Percentiles rank a stretch among this genome's conserved stretches.
Evolutionary conservation across 2,113 vertebrate genomes (phyloP).

Genomic region (Xiphorhynchus elegans): DNA sequence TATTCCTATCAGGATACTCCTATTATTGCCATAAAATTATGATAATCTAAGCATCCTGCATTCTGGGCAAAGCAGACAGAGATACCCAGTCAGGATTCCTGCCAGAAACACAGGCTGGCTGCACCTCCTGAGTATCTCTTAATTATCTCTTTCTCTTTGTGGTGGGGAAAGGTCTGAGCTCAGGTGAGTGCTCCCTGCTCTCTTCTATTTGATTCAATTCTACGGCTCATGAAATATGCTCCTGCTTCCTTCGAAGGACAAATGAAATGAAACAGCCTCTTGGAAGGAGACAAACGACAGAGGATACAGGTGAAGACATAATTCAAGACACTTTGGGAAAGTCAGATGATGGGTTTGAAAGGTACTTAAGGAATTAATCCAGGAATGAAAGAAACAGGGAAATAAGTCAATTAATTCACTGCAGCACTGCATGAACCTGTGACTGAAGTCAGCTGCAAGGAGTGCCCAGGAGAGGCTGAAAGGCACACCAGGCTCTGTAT

Average conservation of each 20-base stretch:
- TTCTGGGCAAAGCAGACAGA: conserved; percentile 15
- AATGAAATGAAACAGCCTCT: conserved; percentile 42
- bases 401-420: not conserved
- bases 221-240: conserved; percentile 45
- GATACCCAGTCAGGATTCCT: conserved; percentile 22
- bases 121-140: conserved; percentile 46
- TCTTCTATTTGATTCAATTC: conserved; percentile 42
- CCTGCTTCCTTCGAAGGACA: conserved; percentile 25
- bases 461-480: not conserved
- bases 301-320: not conserved
- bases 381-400: not conserved
- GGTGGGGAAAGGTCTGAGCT: conserved; percentile 64
- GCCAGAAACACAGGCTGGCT: conserved; percentile 22
- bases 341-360: not conserved
- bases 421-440: not conserved
- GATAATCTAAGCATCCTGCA: conserved; percentile 37
- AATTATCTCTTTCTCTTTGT: conserved; percentile 67
- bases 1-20: not conserved
- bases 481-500: not conserved
- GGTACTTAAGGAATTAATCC: conserved; percentile 23
- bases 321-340: not conserved
- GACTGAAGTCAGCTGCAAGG: not conserved
- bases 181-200: conserved; percentile 47
- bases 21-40: conserved; percentile 27
- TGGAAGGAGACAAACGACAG: conserved; percentile 30